These are phyloP conservation scores for Sphaeridia pumilis DNA, from an alignment of 2,888 invertebrate species.

Conservation along the genomic window DNA sequence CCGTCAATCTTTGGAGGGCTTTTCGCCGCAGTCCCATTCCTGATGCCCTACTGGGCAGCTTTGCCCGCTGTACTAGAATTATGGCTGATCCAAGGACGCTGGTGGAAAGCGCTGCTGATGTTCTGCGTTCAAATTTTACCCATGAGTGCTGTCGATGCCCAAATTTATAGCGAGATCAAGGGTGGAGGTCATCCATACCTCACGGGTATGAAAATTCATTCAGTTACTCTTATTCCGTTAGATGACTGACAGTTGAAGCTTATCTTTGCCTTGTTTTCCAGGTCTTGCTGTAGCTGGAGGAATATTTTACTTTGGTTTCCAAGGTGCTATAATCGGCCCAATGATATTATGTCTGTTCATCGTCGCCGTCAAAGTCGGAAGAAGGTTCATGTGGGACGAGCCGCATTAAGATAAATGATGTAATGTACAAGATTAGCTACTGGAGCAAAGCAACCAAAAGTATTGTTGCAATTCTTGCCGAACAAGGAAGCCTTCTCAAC, in stretches of 20 bases:
- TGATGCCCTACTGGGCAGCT: slow-evolving; percentile 92
- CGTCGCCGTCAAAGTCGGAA: slow-evolving; percentile 76
- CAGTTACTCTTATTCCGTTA: too few species aligned
- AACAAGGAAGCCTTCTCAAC: too few species aligned
- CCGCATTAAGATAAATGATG: too few species aligned
- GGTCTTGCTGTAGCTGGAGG: slow-evolving; percentile 96
- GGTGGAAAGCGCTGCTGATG: slow-evolving; percentile 66
- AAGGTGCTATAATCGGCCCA: slow-evolving; percentile 95
- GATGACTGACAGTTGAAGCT: background rate
- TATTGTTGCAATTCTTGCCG: too few species aligned
- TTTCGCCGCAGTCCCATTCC: slow-evolving; percentile 87
- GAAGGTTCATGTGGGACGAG: slow-evolving; percentile 52
- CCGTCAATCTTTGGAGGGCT: slow-evolving; percentile 86
- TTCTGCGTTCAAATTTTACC: slow-evolving; percentile 54
- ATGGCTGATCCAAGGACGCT: slow-evolving; percentile 81
- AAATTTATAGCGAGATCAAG: slow-evolving; percentile 94
- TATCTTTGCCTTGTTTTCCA: slow-evolving; percentile 59
- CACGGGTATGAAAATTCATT: slow-evolving; percentile 18
- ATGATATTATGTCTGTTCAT: slow-evolving; percentile 85
- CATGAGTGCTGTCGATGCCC: slow-evolving; percentile 81
- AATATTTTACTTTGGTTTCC: slow-evolving; percentile 90
- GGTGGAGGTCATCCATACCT: slow-evolving; percentile 43
- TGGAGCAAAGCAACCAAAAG: too few species aligned
- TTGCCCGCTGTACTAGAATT: slow-evolving; percentile 88
- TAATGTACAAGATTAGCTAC: too few species aligned